Percentiles rank a stretch among this genome's conserved stretches.
Evolutionary conservation across 2,797 vertebrate genomes (phyloP).

Genomic region (Distichodus sexfasciatus): DNA sequence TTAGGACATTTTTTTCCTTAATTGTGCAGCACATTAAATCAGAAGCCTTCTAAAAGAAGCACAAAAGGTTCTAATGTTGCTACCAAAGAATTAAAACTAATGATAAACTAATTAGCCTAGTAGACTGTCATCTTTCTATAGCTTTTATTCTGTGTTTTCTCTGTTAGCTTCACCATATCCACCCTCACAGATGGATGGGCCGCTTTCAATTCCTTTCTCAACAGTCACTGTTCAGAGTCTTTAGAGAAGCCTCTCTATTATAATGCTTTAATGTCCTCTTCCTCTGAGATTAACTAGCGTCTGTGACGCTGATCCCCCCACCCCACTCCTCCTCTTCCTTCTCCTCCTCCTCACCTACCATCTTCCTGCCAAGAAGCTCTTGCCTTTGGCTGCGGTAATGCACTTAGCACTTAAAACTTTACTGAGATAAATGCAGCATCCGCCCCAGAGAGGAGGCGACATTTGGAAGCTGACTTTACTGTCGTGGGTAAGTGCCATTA

Average conservation of each 20-base stretch:
- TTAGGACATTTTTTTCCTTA: too few species aligned
- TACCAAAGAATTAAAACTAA: too few species aligned
- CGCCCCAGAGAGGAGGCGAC: constrained; percentile 16
- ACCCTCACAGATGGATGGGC: neutral
- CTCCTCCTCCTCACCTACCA: too few species aligned
- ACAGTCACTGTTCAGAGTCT: neutral
- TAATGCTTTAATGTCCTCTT: constrained; percentile 1
- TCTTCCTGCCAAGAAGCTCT: constrained; percentile 13
- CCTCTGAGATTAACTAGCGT: neutral
- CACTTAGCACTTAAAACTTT: constrained; percentile 19
- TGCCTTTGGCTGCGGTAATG: neutral
- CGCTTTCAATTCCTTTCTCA: neutral
- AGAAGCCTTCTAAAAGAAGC: too few species aligned
- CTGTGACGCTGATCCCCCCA: too few species aligned
- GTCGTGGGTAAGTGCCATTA: constrained; percentile 32
- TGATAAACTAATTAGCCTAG: too few species aligned
- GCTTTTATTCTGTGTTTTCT: too few species aligned
- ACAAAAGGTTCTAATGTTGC: too few species aligned
- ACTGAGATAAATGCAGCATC: constrained; percentile 23
- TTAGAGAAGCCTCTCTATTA: neutral
- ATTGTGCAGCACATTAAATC: too few species aligned
- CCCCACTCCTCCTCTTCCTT: too few species aligned
- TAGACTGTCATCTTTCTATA: too few species aligned
- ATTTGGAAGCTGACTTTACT: constrained; percentile 38
- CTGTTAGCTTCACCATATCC: too few species aligned